These are phyloP conservation scores for Eufriesea mexicana DNA, from an alignment of 1,140 invertebrate species.

Conservation along the genomic window DNA sequence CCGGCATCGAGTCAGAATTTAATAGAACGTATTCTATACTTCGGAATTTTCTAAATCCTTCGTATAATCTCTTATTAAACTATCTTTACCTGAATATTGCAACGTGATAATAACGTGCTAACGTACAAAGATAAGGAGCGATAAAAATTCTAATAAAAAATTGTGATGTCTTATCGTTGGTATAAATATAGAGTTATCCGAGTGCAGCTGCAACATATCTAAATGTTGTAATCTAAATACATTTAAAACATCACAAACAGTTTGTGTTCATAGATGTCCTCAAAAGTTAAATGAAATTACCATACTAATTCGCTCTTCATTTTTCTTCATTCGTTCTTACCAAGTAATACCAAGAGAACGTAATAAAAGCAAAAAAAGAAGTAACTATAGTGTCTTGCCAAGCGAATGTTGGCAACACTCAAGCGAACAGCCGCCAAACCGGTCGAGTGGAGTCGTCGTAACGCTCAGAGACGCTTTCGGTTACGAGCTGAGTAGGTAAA, in stretches of 20 bases:
- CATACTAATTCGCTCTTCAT: background rate
- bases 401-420: constrained; percentile 41
- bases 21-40: background rate
- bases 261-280: background rate
- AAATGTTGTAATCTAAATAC: background rate
- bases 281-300: too few species aligned
- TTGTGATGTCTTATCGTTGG: background rate
- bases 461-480: constrained; percentile 21
- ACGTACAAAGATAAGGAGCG: background rate
- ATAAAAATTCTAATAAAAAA: background rate
- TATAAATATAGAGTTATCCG: background rate
- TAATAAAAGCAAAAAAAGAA: background rate
- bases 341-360: background rate
- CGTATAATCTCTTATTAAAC: background rate
- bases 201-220: too few species aligned
- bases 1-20: constrained; percentile 11
- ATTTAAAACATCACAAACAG: background rate
- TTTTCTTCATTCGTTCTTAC: too few species aligned
- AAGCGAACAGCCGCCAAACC: constrained; percentile 37
- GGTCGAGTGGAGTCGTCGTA: constrained; percentile 44
- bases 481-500: constrained; percentile 44
- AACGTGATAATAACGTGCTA: too few species aligned
- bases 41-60: background rate
- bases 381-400: constrained; percentile 26
- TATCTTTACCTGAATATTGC: background rate